A percentile compares a stretch with the other conserved stretches of the same genome.
These are phyloP conservation scores for Paracentrotus lividus DNA, from an alignment of 53 echinoderm and acorn worm genomes.

Conservation along the genomic window DNA sequence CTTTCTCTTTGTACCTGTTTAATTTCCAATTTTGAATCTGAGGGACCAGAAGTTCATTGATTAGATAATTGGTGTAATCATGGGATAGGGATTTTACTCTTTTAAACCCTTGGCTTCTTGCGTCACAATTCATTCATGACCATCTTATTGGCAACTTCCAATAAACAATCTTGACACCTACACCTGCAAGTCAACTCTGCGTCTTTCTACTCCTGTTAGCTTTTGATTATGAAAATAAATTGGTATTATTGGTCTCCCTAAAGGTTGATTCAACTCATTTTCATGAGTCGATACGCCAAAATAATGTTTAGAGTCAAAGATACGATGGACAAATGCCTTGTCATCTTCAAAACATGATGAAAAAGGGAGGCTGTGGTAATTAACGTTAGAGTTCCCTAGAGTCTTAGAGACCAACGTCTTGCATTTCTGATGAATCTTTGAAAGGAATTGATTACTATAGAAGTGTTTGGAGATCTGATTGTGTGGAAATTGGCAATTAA, in stretches of 20 bases:
- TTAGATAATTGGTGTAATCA: conserved; percentile 40
- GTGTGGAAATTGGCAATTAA: conserved; percentile 45
- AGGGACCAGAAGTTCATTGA: conserved; percentile 56
- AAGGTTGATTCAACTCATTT: not conserved
- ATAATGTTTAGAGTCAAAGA: not conserved
- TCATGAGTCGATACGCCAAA: conserved; percentile 23
- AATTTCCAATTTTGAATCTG: not conserved
- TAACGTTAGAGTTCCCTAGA: not conserved
- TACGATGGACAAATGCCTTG: not conserved
- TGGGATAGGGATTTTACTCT: conserved; percentile 14
- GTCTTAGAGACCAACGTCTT: conserved; percentile 25
- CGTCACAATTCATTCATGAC: not conserved
- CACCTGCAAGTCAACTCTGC: not conserved
- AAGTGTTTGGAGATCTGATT: conserved; percentile 15
- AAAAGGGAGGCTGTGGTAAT: no score
- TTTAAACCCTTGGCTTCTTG: not conserved
- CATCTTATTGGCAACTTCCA: not conserved
- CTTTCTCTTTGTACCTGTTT: not conserved
- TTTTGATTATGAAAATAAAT: not conserved
- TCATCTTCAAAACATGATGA: not conserved
- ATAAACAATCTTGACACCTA: not conserved
- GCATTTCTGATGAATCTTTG: not conserved
- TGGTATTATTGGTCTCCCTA: conserved; percentile 39
- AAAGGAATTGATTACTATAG: conserved; percentile 16
- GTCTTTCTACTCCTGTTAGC: conserved; percentile 5